Conservation (phyloP, 2,797 vertebrate genomes). For the Myotis vivesi region DNA sequence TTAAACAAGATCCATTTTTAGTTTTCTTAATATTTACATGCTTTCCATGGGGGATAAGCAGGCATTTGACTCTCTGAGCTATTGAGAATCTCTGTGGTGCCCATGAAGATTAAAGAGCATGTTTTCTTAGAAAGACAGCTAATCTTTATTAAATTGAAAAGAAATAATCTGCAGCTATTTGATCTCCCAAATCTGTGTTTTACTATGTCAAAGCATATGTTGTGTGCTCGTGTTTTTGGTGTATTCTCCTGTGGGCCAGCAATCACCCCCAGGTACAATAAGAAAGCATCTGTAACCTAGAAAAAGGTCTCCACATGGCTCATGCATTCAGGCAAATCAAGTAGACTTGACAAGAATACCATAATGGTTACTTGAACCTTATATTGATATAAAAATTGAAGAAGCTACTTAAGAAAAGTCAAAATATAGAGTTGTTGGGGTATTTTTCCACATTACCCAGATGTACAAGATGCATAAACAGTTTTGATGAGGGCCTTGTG, state of each 20-base stretch:
- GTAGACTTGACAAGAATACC: constrained; percentile 59
- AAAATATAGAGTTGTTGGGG: constrained; percentile 75
- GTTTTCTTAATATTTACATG: constrained; percentile 59
- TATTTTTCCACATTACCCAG: constrained; percentile 76
- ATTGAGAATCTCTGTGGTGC: constrained; percentile 43
- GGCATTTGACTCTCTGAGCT: constrained; percentile 24
- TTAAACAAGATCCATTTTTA: constrained; percentile 64
- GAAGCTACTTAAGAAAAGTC: constrained; percentile 78
- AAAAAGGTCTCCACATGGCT: background rate
- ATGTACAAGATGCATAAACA: constrained; percentile 83
- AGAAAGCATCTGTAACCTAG: constrained; percentile 25
- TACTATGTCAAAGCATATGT: background rate
- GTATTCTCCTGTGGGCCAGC: background rate
- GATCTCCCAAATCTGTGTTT: constrained; percentile 37
- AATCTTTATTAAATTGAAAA: constrained; percentile 63
- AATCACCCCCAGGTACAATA: background rate
- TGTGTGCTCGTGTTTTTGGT: background rate
- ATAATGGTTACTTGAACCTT: constrained; percentile 50
- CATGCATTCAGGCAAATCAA: constrained; percentile 45
- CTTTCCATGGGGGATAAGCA: constrained; percentile 47
- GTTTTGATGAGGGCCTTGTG: constrained; percentile 79
- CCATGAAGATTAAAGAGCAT: constrained; percentile 60
- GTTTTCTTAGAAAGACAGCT: constrained; percentile 48
- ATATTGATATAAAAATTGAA: constrained; percentile 70
- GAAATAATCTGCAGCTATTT: constrained; percentile 3